phyloP scores from a whole-genome alignment of 2,797 vertebrate genomes.

The Oryzias sinensis region DNA sequence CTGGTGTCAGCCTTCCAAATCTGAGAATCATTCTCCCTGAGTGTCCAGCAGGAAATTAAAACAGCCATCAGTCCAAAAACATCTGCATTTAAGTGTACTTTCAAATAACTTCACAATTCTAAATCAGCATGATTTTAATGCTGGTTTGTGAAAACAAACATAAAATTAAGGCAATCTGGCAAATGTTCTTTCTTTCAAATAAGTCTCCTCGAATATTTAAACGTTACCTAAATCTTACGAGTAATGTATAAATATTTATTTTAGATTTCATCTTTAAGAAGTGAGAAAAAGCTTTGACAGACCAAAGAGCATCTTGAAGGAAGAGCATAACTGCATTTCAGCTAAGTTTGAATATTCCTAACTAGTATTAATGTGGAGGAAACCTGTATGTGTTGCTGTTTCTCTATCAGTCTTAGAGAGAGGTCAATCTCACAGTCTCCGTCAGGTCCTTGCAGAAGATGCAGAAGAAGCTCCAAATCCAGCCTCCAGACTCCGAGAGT shows the following conservation, averaged over 20 bases:
- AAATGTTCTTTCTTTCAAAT: no score
- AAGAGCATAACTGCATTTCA: no score
- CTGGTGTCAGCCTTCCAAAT: constrained; percentile 83
- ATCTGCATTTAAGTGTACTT: neutral
- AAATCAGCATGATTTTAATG: neutral
- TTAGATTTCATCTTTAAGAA: no score
- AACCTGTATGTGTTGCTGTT: neutral
- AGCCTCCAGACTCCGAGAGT: constrained; percentile 23
- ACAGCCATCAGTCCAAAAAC: neutral
- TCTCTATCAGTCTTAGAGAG: neutral
- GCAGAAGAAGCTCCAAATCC: constrained; percentile 11
- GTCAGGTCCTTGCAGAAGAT: constrained; percentile 13
- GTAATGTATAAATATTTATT: no score
- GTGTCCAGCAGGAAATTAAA: constrained; percentile 16
- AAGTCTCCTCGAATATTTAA: no score
- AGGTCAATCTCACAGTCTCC: constrained; percentile 41
- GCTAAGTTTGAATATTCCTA: no score
- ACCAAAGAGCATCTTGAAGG: no score
- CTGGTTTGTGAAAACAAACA: no score
- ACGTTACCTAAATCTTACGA: no score
- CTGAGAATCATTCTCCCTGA: constrained; percentile 76
- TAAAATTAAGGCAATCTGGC: no score
- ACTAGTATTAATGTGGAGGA: no score
- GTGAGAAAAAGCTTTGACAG: no score
- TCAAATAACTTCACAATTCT: neutral